phyloP scores from a whole-genome alignment of 2,113 vertebrate genomes.

The Macquaria australasica region DNA sequence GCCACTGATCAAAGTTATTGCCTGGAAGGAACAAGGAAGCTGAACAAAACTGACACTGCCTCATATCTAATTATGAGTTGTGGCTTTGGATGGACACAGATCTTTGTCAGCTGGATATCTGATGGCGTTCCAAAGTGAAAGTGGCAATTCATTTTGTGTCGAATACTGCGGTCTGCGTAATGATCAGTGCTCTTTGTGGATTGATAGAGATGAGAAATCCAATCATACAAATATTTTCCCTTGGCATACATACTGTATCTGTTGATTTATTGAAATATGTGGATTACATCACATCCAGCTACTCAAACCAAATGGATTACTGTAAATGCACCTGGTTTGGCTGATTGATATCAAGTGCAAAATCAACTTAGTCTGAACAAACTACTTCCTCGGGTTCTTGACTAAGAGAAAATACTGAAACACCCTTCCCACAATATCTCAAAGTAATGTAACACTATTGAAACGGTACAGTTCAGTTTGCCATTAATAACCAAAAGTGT shows the following conservation, averaged over 20 bases:
- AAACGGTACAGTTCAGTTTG: no score
- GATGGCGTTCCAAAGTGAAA: constrained; percentile 51
- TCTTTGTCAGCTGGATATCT: constrained; percentile 57
- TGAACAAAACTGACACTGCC: constrained; percentile 37
- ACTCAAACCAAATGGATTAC: constrained; percentile 2
- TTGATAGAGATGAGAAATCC: background rate
- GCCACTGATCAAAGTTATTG: constrained; percentile 63
- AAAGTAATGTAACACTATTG: no score
- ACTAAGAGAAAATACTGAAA: background rate
- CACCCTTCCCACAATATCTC: no score
- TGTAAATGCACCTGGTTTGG: background rate
- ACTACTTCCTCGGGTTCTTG: background rate
- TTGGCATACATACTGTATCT: background rate
- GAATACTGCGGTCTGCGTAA: background rate
- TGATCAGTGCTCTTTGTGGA: constrained; percentile 22
- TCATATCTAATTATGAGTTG: constrained; percentile 50
- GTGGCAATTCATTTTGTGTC: constrained; percentile 44
- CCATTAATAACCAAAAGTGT: no score
- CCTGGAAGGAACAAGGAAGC: constrained; percentile 72
- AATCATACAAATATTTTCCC: constrained; percentile 1
- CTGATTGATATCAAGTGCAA: background rate
- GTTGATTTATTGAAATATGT: constrained; percentile 19
- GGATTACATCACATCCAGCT: background rate
- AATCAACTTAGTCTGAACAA: constrained; percentile 10
- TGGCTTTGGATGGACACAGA: constrained; percentile 61